Base-by-base conservation (phyloP, 2,888 invertebrate genomes). In the Hermodice carunculata region DNA sequence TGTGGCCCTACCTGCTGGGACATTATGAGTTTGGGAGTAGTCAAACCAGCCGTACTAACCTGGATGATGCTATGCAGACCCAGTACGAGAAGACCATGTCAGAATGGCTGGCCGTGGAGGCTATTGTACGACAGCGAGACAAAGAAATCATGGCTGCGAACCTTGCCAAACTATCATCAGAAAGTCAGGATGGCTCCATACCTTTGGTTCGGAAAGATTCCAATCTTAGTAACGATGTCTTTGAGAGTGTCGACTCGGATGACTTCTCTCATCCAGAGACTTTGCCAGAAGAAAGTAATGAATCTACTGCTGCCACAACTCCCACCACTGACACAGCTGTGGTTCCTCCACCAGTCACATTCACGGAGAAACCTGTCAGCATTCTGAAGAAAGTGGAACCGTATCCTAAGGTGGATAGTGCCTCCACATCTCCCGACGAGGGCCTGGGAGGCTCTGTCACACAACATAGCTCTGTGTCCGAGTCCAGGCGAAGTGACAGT, bases 61-160 rank as follows among this genome's bases (percentile, higher is more conserved):
- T 78, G 2, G 85, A 86, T 64, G 70, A 72, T 34, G 67, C 69
- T 19, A 72, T 92, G 44, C 90, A 91, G 65, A 91, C 92, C 46
- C 90, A 91, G 66, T 96, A 95, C 78, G 95, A 96, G 85, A 92
- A 92, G 5, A 93, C 93, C 0, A 94, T 96, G 93, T 94, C 95
- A 0, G 96, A 96, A 84, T 97, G 97, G 97, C 85, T 95, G 66
- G 95, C 95, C 0, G 94, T 96, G 0, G 97, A 98, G 81, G 95
- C 95, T 0, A 95, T 96, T 69, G 94, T 96, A 0, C 71, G 81
- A 44, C 86, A 86, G 67, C 69, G 85, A 84, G 86, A 87, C 63
- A 83, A 82, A 67, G 87, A 87, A 70, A 92, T 91, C 46, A 93
- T 94, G 66, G 94, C 94, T 0, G 92, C 92, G 11, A 94, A 94